phyloP scores from a whole-genome alignment of 2,888 invertebrate species.

The Papilio protenor region DNA sequence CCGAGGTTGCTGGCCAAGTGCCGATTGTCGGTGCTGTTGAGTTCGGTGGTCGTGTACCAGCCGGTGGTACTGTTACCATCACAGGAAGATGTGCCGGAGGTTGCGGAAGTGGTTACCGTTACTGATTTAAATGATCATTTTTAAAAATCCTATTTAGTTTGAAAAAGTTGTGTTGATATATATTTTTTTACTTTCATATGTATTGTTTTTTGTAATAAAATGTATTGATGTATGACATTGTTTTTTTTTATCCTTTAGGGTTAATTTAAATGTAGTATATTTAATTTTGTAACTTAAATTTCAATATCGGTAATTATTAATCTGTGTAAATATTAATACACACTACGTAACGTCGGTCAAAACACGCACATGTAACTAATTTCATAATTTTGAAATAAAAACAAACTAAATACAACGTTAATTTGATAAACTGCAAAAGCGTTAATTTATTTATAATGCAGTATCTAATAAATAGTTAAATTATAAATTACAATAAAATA shows the following conservation, averaged over 20 bases:
- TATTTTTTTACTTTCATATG: neutral
- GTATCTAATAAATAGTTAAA: too few relatives aligned
- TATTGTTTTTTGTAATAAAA: neutral
- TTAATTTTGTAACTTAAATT: too few relatives aligned
- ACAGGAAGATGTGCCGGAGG: conserved; percentile 60
- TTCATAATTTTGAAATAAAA: too few relatives aligned
- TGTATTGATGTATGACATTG: neutral
- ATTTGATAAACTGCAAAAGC: too few relatives aligned
- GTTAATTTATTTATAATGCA: too few relatives aligned
- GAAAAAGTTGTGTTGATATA: neutral
- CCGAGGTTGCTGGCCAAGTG: conserved; percentile 57
- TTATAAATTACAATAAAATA: too few relatives aligned
- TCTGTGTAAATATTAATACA: too few relatives aligned
- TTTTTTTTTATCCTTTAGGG: neutral
- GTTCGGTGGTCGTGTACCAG: conserved; percentile 59
- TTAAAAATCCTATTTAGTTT: neutral
- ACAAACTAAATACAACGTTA: too few relatives aligned
- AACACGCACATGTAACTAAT: too few relatives aligned
- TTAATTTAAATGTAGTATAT: too few relatives aligned
- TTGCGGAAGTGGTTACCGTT: conserved; percentile 45
- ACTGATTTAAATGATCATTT: conserved; percentile 1
- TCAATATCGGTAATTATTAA: too few relatives aligned
- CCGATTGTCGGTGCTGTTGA: conserved; percentile 60
- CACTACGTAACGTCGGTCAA: too few relatives aligned
- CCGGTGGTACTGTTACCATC: conserved; percentile 61